These are phyloP conservation scores for Passerina amoena DNA, from an alignment of 2,113 vertebrate species.

Conservation along the genomic window DNA sequence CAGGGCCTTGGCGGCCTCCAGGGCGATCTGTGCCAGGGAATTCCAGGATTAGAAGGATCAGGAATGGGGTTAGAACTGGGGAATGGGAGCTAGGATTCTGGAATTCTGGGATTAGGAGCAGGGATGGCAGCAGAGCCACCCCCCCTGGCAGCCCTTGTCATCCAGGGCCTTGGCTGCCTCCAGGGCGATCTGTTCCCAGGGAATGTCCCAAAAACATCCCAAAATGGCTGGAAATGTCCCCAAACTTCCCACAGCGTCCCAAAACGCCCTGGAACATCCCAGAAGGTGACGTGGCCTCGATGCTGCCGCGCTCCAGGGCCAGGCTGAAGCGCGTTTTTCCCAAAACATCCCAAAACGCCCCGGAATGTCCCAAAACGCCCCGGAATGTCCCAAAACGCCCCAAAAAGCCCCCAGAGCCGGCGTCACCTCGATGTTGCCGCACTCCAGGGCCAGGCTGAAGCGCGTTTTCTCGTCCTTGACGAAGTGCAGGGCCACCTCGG, in stretches of 20 bases:
- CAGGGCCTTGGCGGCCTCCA: conserved; percentile 77
- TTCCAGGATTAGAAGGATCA: too few species aligned
- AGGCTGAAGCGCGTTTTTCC: conserved; percentile 84
- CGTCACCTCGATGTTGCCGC: conserved; percentile 90
- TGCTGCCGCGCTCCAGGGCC: too few species aligned
- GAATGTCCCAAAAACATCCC: too few species aligned
- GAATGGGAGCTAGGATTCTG: background rate
- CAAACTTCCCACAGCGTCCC: too few species aligned
- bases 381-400: too few species aligned
- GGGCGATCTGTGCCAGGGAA: background rate
- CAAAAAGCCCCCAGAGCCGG: fast-evolving
- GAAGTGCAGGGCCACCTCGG: conserved; percentile 94
- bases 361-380: too few species aligned
- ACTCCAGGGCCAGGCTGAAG: conserved; percentile 92
- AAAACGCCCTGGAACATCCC: too few species aligned
- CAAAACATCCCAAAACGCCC: too few species aligned
- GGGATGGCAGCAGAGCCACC: too few species aligned
- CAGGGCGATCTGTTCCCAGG: background rate
- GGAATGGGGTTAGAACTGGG: background rate
- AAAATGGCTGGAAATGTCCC: background rate
- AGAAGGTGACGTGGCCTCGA: too few species aligned
- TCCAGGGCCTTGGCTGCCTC: conserved; percentile 82
- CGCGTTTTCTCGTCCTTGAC: conserved; percentile 98
- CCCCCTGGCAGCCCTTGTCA: conserved; percentile 86
- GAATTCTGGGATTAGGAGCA: too few species aligned